These are phyloP conservation scores for Apamea epomidion DNA, from an alignment of 2,888 invertebrate species.

Conservation along the genomic window DNA sequence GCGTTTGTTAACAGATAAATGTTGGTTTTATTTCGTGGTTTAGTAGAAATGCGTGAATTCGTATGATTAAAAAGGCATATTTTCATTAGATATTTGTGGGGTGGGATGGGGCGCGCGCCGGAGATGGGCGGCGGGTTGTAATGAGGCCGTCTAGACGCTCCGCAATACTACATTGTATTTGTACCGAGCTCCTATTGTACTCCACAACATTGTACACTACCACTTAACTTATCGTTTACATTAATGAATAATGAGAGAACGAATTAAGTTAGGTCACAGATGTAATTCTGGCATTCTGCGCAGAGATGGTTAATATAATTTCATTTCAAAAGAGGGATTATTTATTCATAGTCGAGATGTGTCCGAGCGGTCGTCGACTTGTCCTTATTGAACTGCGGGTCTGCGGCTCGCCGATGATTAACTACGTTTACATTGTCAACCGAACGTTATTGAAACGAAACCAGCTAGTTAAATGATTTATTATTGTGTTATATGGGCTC, in stretches of 20 bases:
- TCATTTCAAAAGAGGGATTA: conserved; percentile 48
- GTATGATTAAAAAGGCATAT: conserved; percentile 80
- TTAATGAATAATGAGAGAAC: conserved; percentile 73
- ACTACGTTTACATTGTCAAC: conserved; percentile 60
- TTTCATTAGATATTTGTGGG: conserved; percentile 80
- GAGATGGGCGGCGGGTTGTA: conserved; percentile 72
- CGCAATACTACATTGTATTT: conserved; percentile 80
- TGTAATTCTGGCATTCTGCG: conserved; percentile 37
- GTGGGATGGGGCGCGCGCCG: conserved; percentile 65
- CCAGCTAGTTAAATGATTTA: conserved; percentile 56
- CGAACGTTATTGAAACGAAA: conserved; percentile 58
- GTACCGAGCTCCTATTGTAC: conserved; percentile 80
- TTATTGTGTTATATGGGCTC: conserved; percentile 38
- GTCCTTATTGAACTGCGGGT: conserved; percentile 51
- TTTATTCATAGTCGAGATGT: conserved; percentile 58
- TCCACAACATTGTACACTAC: conserved; percentile 60
- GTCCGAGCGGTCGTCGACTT: conserved; percentile 63
- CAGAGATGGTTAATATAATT: conserved; percentile 41
- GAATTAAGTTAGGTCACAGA: conserved; percentile 39
- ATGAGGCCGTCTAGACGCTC: conserved; percentile 87
- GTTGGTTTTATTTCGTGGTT: conserved; percentile 47
- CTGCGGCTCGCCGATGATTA: conserved; percentile 54
- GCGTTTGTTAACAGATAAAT: conserved; percentile 44
- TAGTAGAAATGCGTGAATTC: conserved; percentile 48
- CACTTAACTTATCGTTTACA: conserved; percentile 74